Base-by-base conservation (phyloP, 2,113 vertebrate genomes). In the Halcyon malimbica region DNA sequence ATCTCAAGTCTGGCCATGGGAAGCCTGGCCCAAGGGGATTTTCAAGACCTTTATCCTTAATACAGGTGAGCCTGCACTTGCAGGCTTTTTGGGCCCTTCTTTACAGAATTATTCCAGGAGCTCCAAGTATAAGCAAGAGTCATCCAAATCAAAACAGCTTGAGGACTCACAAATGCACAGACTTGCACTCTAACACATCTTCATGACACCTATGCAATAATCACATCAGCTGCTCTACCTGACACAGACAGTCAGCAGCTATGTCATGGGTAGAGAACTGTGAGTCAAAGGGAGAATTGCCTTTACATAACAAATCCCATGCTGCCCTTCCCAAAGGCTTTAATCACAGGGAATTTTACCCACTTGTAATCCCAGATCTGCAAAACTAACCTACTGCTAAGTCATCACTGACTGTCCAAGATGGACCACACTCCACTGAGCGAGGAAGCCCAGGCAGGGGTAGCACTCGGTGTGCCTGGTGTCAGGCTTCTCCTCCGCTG, bases 351-450 rank as follows among this genome's bases (percentile, higher is more conserved):
- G 28, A 5, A 17, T 39, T 67, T 82, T 51, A 78, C 39, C 39
- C 35, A 35, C 37, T 31, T 56, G 7, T 44, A 83, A 48, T 31
- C 26, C 26, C 33, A 33, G 18, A 24, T 56, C 15, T 63, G 53
- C 53, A 57, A 31, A 83, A 63, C 28, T 16, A 74, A 90, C 25
- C 56, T 75, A 56, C 64, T 81, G 42, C 13, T 48, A 54, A 54
- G 19, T n/a, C 25, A 41, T 16, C 33, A 6, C 33, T 12, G 31
- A 3, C 17, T 54, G 64, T 19, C 25, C 54, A n/a, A 50, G 75
- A 44, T 0, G 0, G 70, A 74, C 25, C 33, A 50, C 6, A 0
- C 63, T 81, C 13, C 21, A 53, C 20, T 0, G 2, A 86, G 42
- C 15, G 23, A 46, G 75, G 90, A 71, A 76, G 69, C 10, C 65